Evolutionary conservation across 2,888 invertebrate genomes (phyloP), one percentile per base, ranked within the genome.

Genomic region (Harpalus rubripes): DNA sequence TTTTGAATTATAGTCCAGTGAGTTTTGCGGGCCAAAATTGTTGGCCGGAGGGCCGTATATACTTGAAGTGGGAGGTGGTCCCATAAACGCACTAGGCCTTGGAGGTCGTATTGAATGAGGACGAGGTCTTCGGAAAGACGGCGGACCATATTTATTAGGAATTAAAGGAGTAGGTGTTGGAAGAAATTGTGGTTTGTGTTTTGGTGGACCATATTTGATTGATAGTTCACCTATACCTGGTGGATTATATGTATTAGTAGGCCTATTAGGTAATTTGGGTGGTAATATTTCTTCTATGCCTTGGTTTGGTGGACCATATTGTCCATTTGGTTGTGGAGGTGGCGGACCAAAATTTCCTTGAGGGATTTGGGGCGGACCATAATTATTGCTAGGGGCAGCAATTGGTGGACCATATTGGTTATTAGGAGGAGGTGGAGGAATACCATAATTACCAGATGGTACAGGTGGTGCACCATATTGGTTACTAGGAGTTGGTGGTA

Each of bases 241-340:
- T 78, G 89, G 89, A 10, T 88, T 86, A 86, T 89, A 89, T 5
- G 89, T 12, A 39, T 72, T 39, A 10, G 1, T 8, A 52, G 44
- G 44, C 12, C 44, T 52, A 7, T 12, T 52, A 12, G 68, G 18
- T 7, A 26, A 87, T 74, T 89, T 89, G 59, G 91, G 91, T 44
- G 92, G 92, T 26, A 26, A 8, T 22, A 63, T 12, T 8, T 63
- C 26, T 26, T 63, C 59, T 15, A 59, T 16, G 1, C 18, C 59
- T 16, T 59, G 91, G 88, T 91, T 92, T 0, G 92, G 92, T 5
- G 92, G 91, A 12, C 92, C 92, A 85, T 92, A 92, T 1, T 63
- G 18, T 44, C 56, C 32, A 68, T 79, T 79, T 63, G 39, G 78
- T 26, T 5, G 8, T 10, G 8, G 44, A 52, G 87, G 86, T 32